Conservation (phyloP, 1,140 invertebrate species). For the Aphelenchoides besseyi region DNA sequence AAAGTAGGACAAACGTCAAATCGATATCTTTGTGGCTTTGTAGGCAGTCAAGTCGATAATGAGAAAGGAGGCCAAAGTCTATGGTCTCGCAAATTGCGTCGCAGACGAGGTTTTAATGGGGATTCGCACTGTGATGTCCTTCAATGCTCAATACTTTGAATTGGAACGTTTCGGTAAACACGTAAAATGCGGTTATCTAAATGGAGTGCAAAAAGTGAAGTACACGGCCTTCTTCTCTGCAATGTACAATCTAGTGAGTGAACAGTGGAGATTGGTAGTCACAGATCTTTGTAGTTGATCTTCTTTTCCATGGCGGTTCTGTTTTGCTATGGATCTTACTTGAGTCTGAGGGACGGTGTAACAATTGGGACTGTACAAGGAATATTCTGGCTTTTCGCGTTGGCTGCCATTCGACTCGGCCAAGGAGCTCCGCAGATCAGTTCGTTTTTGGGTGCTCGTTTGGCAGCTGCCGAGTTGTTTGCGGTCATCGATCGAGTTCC, state of each 20-base stretch:
- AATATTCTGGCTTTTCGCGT: conserved; percentile 28
- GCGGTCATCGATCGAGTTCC: conserved; percentile 71
- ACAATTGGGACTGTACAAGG: conserved; percentile 34
- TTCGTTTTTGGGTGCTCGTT: conserved; percentile 65
- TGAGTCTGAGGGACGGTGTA: conserved; percentile 19
- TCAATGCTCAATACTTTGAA: conserved; percentile 71
- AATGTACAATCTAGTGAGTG: neutral
- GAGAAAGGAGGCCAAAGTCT: conserved; percentile 22
- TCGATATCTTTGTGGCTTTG: neutral
- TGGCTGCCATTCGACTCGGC: conserved; percentile 33
- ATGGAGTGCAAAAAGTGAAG: neutral
- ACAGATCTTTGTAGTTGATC: conserved; percentile 47
- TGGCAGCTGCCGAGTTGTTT: conserved; percentile 76
- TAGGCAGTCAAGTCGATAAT: neutral
- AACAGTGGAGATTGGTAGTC: too few relatives aligned
- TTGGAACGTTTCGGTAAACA: neutral
- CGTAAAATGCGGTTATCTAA: neutral
- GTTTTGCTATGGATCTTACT: conserved; percentile 31
- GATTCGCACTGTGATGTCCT: conserved; percentile 76
- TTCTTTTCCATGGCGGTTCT: conserved; percentile 53
- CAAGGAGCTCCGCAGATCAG: conserved; percentile 27
- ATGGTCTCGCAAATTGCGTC: conserved; percentile 19
- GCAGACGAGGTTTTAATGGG: conserved; percentile 76
- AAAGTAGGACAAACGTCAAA: conserved; percentile 5
- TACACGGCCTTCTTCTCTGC: neutral